Base-by-base conservation (phyloP, 2,888 invertebrate species). In the Cheilosia urbana region DNA sequence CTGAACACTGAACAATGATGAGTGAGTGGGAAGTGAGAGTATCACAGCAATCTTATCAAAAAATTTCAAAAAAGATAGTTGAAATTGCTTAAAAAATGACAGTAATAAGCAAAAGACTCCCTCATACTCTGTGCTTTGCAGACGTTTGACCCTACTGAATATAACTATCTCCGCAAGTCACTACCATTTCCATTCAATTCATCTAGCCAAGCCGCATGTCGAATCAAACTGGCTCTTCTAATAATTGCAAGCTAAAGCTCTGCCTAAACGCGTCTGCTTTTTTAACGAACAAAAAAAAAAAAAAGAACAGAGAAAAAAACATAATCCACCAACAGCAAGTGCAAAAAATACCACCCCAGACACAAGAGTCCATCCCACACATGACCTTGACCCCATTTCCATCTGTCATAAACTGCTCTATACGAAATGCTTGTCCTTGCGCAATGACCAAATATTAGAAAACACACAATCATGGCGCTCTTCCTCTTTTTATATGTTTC, bases 321-420 rank as follows among this genome's bases (percentile, higher is more conserved):
- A 15, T 49, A 5, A 11, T 53, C n/a, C 11, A 34, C 45, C 45
- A 51, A n/a, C 34, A 34, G 9, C 34, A 13, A 27, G 60, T 40
- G 24, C 21, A 4, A n/a, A 4, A 49, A 42, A 17, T 19, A 13
- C 60, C 60, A 53, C 57, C 34, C 34, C 9, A 19, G 13, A 11
- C 27, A 49, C 21, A 5, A 73, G 21, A 71, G 65, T 66, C 40
- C 60, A 47, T 49, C 60, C 71, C 65, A 47, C 21, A 60, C 65
- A 71, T 84, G 84, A 84, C 84, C 84, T 84, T 84, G 84, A 84
- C 84, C 84, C 66, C 84, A 84, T 80, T 84, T 80, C 42, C 9
- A 45, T 55, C 37, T 42, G 45, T 40, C 79, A 79, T 47, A 57
- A 27, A 45, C 30, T 19, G 21, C 27, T 68, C 49, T 58, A 72